Evolutionary conservation across 2,797 vertebrate genomes (phyloP), one percentile per base, ranked within the genome.

Genomic region (Anguilla obscura): DNA sequence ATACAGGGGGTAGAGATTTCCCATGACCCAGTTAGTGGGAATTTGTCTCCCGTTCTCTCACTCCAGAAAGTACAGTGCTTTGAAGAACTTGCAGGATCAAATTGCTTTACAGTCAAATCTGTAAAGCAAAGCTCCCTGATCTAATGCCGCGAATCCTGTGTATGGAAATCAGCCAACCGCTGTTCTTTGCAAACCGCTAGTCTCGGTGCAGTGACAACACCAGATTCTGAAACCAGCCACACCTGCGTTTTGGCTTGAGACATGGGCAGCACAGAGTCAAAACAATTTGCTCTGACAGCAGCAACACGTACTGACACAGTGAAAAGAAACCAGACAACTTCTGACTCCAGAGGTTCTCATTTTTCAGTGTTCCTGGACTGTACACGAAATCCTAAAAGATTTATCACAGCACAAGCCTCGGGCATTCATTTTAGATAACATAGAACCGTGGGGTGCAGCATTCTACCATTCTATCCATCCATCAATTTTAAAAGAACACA

Each of bases 1-100:
- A 82, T 82, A 82, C n/a, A 50, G 79, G 54, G 63, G 21, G 9
- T n/a, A 79, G 74, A 79, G 40, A 50, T 82, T 48, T 82, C 45
- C 79, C 79, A 50, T 82, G 79, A 48, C 24, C 21, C 50, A 24
- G 50, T 82, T 82, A 50, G 18, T 24, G 45, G 45, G 21, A 82
- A 48, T 50, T 10, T 48, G 18, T 50, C 79, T 82, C 45, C 36
- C 1, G 0, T n/a, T 50, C 5, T 82, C 79, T 50, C 21, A 50
- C 21, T 24, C 24, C 21, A 7, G 40, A 50, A 82, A 82, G 9
- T 82, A 21, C n/a, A 45, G 24, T 82, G 45, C 21, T 50, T 82
- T 21, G 36, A 80, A 82, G 79, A 82, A 82, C 21, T 82, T 33
- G 24, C 8, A 8, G 7, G 21, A 48, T 82, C 45, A 45, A 45